These are phyloP conservation scores for Natrix natrix DNA, from an alignment of 2,797 vertebrate genomes.

Conservation along the genomic window DNA sequence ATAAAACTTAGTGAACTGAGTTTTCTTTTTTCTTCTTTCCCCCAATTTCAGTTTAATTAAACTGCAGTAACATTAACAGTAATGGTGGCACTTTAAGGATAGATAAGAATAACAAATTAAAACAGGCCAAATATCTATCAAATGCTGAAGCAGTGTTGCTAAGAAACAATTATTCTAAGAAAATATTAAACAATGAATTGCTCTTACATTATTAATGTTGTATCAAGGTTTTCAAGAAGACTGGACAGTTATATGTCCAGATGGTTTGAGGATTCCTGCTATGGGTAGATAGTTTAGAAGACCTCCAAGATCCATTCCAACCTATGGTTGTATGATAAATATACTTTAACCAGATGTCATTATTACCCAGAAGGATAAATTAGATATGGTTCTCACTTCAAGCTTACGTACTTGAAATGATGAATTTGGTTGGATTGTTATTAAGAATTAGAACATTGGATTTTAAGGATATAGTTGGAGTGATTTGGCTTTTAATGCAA, in stretches of 20 bases:
- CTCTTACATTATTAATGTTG: not conserved
- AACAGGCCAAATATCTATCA: not conserved
- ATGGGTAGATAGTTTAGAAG: not conserved
- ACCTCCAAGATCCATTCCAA: not conserved
- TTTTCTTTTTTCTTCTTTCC: not conserved
- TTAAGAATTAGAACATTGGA: not conserved
- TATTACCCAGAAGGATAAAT: not conserved
- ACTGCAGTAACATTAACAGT: not conserved
- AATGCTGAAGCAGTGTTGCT: not conserved
- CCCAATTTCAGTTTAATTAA: not conserved
- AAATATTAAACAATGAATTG: not conserved
- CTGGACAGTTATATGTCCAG: not conserved
- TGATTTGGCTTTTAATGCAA: not conserved
- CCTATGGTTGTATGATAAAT: not conserved
- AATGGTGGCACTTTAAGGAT: not conserved
- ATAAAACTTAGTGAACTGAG: not conserved
- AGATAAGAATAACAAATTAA: not conserved
- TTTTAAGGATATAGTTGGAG: not conserved
- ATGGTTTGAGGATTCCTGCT: not conserved
- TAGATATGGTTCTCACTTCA: not conserved
- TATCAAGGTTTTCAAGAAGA: not conserved
- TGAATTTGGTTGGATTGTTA: not conserved
- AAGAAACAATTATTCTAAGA: not conserved
- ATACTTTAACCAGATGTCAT: not conserved
- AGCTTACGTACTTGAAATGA: not conserved